A percentile compares a stretch with the other conserved stretches of the same genome.
phyloP scores from a whole-genome alignment of 1,140 invertebrate species.

The Lucilia cuprina region DNA sequence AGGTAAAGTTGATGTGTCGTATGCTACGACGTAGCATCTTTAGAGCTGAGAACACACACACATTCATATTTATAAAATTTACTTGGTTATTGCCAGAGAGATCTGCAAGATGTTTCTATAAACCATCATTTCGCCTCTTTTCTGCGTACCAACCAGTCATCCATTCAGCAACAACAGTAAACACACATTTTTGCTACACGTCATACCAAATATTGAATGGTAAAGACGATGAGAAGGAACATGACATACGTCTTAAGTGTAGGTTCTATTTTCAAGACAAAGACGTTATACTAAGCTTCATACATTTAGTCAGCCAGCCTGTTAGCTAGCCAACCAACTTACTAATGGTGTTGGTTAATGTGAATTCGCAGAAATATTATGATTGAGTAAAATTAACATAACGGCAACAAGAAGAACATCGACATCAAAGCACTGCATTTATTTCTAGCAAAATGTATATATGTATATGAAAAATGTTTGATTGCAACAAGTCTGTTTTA shows the following conservation, averaged over 20 bases:
- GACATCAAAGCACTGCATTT: no score
- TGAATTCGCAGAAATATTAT: not conserved
- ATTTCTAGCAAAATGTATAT: no score
- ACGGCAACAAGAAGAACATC: no score
- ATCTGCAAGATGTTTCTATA: not conserved
- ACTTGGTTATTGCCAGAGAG: slow-evolving; percentile 5
- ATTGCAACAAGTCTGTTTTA: not conserved
- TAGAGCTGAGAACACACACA: not conserved
- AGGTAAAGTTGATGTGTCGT: not conserved
- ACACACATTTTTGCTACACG: not conserved
- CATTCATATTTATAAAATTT: not conserved
- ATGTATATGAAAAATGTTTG: not conserved
- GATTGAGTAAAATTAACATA: not conserved
- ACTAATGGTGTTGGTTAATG: not conserved
- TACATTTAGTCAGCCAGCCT: not conserved
- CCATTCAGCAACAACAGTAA: not conserved
- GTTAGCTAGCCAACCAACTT: not conserved
- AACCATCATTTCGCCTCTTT: not conserved
- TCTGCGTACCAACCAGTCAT: not conserved
- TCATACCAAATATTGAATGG: slow-evolving; percentile 4
- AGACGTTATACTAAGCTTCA: not conserved
- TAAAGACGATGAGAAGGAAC: not conserved
- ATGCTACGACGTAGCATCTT: not conserved
- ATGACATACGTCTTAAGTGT: not conserved
- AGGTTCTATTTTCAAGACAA: not conserved